Base-by-base conservation (phyloP, 2,113 vertebrate species). In the Siniperca knerii region DNA sequence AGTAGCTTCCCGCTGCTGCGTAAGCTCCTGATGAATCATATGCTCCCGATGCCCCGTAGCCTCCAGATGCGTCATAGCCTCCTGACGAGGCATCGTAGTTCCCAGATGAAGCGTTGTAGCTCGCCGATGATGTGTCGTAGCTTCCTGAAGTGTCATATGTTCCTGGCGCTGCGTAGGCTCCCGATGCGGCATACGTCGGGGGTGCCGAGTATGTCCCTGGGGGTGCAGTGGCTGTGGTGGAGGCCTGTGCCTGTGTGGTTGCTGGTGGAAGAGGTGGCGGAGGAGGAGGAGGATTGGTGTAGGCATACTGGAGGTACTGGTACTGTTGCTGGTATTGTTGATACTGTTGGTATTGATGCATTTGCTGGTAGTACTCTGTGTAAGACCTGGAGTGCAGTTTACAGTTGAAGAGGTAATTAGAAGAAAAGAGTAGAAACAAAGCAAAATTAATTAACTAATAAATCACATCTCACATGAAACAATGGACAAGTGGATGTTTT, bases 281-380 rank as follows among this genome's bases (percentile, higher is more conserved):
- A 1, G 95, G 95, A 1, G 92, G 93, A 2, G 94, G 94, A 42
- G 94, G 94, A 73, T 95, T 95, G 89, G 90, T 95, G 89, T 96
- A 95, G 61, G 92, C 93, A 83, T 96, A 96, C 84, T 95, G 95
- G 69, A 96, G 94, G 92, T 96, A 96, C 60, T 96, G 96, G 75
- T 96, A 95, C 92, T 96, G 95, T 64, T 95, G 95, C 52, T 95
- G 95, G 84, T 96, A 96, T 70, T 96, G 95, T 16, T 96, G 95
- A 86, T 96, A 96, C 67, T 96, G 95, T 54, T 96, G 95, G 86
- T 95, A 96, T 50, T 96, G 95, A 66, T 96, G 95, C 94, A 95
- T 94, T 90, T 96, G 95, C 81, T 96, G 96, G 87, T 95, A 95
- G 92, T 96, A 96, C 85, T 96, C 96, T 44, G 95, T 82, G 82